Evolutionary conservation across 92 coral and sea anemone species (phyloP).

Genomic region (Ricordea florida): DNA sequence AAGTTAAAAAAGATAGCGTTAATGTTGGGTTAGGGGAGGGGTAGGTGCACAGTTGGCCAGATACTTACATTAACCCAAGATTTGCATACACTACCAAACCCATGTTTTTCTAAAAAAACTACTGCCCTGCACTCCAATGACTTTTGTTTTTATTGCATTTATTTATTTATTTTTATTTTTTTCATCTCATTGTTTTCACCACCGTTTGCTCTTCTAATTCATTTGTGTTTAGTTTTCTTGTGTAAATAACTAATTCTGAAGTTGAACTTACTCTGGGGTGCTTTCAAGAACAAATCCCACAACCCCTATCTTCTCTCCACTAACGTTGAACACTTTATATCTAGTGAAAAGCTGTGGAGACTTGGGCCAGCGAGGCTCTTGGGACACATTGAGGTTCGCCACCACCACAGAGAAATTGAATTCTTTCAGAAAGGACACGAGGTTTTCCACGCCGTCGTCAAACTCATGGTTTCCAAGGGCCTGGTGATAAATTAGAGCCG

Average conservation of each 20-base stretch:
- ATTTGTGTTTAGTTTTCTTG: not conserved
- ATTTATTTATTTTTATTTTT: too few relatives aligned
- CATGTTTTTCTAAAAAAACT: too few relatives aligned
- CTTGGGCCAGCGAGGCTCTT: conserved; percentile 79
- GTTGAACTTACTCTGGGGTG: conserved; percentile 58
- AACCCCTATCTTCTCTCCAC: conserved; percentile 82
- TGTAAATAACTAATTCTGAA: too few relatives aligned
- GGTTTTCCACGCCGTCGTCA: conserved; percentile 83
- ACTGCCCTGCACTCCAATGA: too few relatives aligned
- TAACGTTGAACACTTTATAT: conserved; percentile 51
- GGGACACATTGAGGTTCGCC: conserved; percentile 74
- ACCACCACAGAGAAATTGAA: conserved; percentile 75
- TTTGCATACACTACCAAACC: too few relatives aligned
- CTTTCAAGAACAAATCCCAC: conserved; percentile 73
- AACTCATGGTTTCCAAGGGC: conserved; percentile 95
- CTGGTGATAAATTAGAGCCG: conserved; percentile 52
- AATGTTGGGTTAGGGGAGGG: too few relatives aligned
- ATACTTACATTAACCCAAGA: too few relatives aligned
- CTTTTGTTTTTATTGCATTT: too few relatives aligned
- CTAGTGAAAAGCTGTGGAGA: conserved; percentile 55
- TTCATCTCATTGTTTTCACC: too few relatives aligned
- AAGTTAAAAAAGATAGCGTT: too few relatives aligned
- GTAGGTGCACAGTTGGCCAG: too few relatives aligned
- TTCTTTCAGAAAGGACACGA: conserved; percentile 64
- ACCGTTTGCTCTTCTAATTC: too few relatives aligned